Conservation (phyloP, 2,113 vertebrate species). For the Rhinoderma darwinii region DNA sequence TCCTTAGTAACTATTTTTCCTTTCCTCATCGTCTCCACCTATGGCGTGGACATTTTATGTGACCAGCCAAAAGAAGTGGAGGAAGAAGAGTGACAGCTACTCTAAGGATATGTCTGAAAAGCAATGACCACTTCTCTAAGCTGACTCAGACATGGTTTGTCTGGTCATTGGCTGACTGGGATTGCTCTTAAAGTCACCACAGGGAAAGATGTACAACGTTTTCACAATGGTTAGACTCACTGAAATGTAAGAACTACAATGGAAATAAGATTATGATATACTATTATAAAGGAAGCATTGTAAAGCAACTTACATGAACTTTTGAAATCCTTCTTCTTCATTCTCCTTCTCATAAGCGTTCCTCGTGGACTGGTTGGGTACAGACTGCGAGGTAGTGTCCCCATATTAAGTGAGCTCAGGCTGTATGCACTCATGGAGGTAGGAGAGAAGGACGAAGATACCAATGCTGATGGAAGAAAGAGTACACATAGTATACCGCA, state of each 20-base stretch:
- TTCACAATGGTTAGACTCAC: background rate
- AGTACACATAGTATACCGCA: conserved; percentile 49
- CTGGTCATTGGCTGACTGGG: too few species aligned
- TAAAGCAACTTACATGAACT: conserved; percentile 85
- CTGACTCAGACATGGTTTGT: too few species aligned
- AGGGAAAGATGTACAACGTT: background rate
- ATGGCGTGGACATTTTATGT: too few species aligned
- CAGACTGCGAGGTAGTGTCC: conserved; percentile 92
- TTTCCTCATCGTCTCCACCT: too few species aligned
- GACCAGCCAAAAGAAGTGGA: too few species aligned
- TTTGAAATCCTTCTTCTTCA: conserved; percentile 99
- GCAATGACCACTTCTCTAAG: too few species aligned
- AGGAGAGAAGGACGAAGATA: conserved; percentile 94
- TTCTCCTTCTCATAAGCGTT: conserved; percentile 93
- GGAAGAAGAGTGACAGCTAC: too few species aligned
- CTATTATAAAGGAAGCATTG: background rate
- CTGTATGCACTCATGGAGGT: conserved; percentile 98
- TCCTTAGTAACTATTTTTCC: too few species aligned
- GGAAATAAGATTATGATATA: background rate
- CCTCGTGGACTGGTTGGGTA: conserved; percentile 95
- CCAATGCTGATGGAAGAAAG: conserved; percentile 84
- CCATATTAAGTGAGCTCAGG: conserved; percentile 97
- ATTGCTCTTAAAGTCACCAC: too few species aligned
- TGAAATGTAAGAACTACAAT: background rate
- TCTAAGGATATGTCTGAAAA: too few species aligned